These are phyloP conservation scores for Nebria salina DNA, from an alignment of 2,888 invertebrate genomes.

Conservation along the genomic window DNA sequence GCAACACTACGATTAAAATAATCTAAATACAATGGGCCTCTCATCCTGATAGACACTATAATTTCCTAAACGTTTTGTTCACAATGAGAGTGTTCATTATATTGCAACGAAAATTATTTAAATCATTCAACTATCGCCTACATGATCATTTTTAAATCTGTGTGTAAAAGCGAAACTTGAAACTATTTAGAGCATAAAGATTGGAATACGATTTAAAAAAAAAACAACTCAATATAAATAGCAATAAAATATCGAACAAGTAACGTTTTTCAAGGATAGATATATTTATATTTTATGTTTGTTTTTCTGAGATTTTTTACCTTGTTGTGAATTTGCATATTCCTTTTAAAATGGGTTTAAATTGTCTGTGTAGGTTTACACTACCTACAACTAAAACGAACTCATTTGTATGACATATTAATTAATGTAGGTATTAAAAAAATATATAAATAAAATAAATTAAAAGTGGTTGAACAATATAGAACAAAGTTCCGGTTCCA, in stretches of 20 bases:
- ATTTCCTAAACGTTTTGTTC: slow-evolving; percentile 15
- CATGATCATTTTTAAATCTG: neutral
- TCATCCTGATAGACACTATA: slow-evolving; percentile 2
- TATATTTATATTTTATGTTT: slow-evolving; percentile 11
- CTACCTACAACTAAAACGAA: neutral
- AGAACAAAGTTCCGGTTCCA: too few species aligned
- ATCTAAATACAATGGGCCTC: slow-evolving; percentile 14
- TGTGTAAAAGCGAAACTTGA: neutral
- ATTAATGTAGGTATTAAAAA: neutral
- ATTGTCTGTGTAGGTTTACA: neutral
- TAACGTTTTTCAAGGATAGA: slow-evolving; percentile 8
- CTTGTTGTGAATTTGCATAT: neutral
- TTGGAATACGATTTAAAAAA: neutral
- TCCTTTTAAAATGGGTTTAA: slow-evolving; percentile 1
- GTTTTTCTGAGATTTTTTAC: neutral
- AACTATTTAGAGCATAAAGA: neutral
- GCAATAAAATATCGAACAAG: slow-evolving; percentile 5
- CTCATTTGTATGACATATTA: neutral
- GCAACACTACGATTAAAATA: neutral
- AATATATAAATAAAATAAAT: neutral
- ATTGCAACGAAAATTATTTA: slow-evolving; percentile 38
- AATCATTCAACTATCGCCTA: slow-evolving; percentile 19
- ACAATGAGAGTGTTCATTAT: slow-evolving; percentile 31
- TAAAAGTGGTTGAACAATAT: neutral
- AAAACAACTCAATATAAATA: neutral